Evolutionary conservation across 2,888 invertebrate species (phyloP), one percentile per base, ranked within the genome.

Genomic region (Cryptocephalus moraei): DNA sequence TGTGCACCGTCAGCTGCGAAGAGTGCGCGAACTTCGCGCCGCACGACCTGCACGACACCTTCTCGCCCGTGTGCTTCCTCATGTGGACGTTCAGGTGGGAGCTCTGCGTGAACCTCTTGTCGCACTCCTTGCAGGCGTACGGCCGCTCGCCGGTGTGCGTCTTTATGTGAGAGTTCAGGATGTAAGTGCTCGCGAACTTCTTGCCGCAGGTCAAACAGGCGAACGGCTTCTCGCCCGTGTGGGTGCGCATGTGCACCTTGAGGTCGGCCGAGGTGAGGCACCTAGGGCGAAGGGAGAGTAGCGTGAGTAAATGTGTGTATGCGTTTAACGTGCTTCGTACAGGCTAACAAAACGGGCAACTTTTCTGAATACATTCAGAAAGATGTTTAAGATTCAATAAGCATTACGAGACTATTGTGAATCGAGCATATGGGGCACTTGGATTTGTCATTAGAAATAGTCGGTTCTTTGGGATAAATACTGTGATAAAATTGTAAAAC

Each of bases 91-190:
- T 74, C 11, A 79, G 56, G 63, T 80, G 79, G 12, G 79, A 79
- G 53, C 75, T 75, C 64, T 80, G 80, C 52, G 79, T 78, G 62
- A 80, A 80, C 1, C 72, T 70, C 64, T 79, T 79, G 14, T 76
- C 74, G 60, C 80, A 80, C 4, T 70, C 59, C 9, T 73, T 67
- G 57, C 80, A 80, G 10, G 75, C 66, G 61, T 75, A 79, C 0
- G 80, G 80, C 50, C 76, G 71, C 59, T 80, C 80, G 8, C 80
- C 80, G 0, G 80, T 80, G 64, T 80, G 80, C 8, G 77, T 78
- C 57, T 79, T 75, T 46, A 75, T 73, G 57, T 80, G 80, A 0
- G 77, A 78, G 57, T 74, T 77, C 31, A 78, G 69, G 2, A 79
- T 78, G 44, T 79, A 78, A 49, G 76, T 74, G 66, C 79, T 79